These are phyloP conservation scores for Drosophila koepferae DNA, from an alignment of 2,888 invertebrate species.

Conservation along the genomic window DNA sequence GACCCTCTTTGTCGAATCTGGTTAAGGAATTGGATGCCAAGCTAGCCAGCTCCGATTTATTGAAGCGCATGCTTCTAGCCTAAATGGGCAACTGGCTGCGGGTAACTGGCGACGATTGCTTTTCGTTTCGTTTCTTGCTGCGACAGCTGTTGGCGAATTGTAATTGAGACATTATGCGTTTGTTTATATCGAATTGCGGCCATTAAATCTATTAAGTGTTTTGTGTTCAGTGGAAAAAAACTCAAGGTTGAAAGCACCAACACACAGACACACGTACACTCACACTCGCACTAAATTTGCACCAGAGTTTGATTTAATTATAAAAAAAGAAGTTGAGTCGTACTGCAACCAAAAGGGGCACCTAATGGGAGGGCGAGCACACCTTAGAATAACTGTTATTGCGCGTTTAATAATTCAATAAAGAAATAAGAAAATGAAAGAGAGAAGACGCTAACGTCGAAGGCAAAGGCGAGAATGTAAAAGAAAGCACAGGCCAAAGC, in stretches of 20 bases:
- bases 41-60: conserved; percentile 94
- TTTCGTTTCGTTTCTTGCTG: not conserved
- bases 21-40: conserved; percentile 94
- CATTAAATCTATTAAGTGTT: conserved; percentile 19
- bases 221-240: conserved; percentile 3
- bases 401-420: conserved; percentile 49
- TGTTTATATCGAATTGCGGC: conserved; percentile 26
- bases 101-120: not conserved
- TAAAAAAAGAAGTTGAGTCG: conserved; percentile 6
- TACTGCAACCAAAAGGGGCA: conserved; percentile 13
- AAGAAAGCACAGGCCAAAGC: not conserved
- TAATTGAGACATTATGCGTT: conserved; percentile 38
- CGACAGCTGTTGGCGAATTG: conserved; percentile 27
- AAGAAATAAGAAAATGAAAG: conserved; percentile 16
- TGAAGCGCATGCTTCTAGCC: conserved; percentile 91
- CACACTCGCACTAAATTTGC: conserved; percentile 1
- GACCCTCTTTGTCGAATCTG: conserved; percentile 96
- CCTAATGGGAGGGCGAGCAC: conserved; percentile 19
- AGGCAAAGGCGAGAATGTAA: conserved; percentile 14
- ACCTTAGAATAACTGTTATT: conserved; percentile 37
- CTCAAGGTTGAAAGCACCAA: conserved; percentile 9
- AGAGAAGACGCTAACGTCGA: conserved; percentile 15
- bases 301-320: conserved; percentile 19
- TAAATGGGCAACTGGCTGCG: conserved; percentile 4
- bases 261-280: not conserved